Percentiles rank a stretch among this genome's conserved stretches.
Conservation (phyloP, 1,140 invertebrate genomes). For the Lepidurus arcticus region DNA sequence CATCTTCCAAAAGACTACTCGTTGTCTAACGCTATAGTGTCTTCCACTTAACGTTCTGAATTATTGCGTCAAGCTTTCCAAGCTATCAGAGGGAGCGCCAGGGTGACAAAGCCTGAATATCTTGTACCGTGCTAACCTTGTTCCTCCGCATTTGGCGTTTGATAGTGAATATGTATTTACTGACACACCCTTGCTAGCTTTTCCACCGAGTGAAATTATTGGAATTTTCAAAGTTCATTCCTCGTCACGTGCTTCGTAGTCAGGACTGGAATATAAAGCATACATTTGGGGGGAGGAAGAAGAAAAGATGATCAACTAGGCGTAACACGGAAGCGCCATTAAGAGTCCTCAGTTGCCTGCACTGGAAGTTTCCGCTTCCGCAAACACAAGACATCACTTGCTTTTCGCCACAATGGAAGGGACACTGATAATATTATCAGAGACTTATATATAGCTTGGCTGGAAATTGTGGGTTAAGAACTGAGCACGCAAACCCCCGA, state of each 20-base stretch:
- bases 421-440: neutral
- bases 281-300: neutral
- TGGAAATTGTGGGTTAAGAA: neutral
- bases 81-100: neutral
- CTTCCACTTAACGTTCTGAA: neutral
- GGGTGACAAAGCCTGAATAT: neutral
- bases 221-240: slow-evolving; percentile 8
- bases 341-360: slow-evolving; percentile 21
- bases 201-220: neutral
- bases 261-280: neutral
- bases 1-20: neutral
- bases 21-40: neutral
- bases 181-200: neutral
- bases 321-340: slow-evolving; percentile 20
- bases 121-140: neutral
- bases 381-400: slow-evolving; percentile 18
- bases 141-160: neutral
- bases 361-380: slow-evolving; percentile 20
- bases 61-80: neutral
- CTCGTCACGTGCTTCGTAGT: neutral
- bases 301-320: slow-evolving; percentile 22
- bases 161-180: neutral
- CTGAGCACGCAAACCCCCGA: neutral
- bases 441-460: neutral
- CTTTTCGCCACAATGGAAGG: slow-evolving; percentile 9